A percentile compares a stretch with the other conserved stretches of the same genome.
Conservation (phyloP, 2,113 vertebrate species). For the Rattus rattus region DNA sequence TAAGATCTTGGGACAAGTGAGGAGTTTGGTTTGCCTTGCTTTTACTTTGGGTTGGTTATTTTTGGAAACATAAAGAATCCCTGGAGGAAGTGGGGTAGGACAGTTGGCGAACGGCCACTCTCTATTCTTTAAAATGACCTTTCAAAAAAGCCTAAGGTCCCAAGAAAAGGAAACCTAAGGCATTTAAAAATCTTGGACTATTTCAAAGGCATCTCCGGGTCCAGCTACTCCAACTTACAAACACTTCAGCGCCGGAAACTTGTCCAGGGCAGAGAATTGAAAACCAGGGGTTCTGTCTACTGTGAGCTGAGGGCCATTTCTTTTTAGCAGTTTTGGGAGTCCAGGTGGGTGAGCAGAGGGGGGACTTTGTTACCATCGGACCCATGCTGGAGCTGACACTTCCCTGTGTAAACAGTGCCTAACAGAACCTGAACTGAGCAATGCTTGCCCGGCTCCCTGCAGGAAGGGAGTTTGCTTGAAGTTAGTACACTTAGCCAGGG, state of each 20-base stretch:
- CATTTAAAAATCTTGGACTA: not conserved
- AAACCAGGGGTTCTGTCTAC: not conserved
- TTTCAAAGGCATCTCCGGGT: slow-evolving; percentile 26
- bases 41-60: not conserved
- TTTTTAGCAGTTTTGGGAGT: accelerated
- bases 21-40: not conserved
- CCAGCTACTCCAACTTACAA: not conserved
- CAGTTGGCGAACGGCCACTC: not conserved
- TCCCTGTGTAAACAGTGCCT: not conserved
- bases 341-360: not conserved
- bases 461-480: not conserved
- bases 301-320: not conserved
- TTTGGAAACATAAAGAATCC: slow-evolving; percentile 30
- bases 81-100: not conserved
- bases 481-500: not conserved
- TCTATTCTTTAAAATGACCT: slow-evolving; percentile 15
- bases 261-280: not conserved
- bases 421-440: not conserved
- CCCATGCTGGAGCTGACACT: not conserved
- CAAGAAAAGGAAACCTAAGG: not conserved
- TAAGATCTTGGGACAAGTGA: not conserved
- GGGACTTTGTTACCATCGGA: not conserved
- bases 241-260: not conserved
- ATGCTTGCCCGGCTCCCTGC: not conserved
- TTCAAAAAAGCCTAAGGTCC: not conserved